Evolutionary conservation across 2,113 vertebrate genomes (phyloP).

Genomic region (Malurus cyaneus): DNA sequence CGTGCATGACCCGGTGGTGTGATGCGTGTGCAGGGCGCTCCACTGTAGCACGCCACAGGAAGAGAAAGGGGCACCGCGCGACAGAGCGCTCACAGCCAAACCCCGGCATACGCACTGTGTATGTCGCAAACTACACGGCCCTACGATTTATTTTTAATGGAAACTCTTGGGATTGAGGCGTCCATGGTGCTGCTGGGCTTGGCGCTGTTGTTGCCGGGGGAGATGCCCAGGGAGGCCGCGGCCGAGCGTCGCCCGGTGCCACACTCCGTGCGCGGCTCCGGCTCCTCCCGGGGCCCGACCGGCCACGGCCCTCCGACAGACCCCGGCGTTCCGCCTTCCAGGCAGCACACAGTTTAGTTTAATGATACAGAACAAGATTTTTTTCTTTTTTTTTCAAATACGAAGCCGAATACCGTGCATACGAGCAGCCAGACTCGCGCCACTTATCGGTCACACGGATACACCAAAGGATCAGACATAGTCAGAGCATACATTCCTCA

Average conservation of each 20-base stretch:
- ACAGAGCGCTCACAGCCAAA: background rate
- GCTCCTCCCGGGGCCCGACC: background rate
- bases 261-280: background rate
- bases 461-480: too few species aligned
- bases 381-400: too few species aligned
- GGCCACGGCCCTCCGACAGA: background rate
- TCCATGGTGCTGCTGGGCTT: accelerated
- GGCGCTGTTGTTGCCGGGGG: accelerated
- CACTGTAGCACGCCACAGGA: background rate
- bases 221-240: background rate
- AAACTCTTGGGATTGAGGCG: background rate
- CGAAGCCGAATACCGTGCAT: too few species aligned
- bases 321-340: background rate
- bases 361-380: background rate
- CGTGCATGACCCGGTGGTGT: background rate
- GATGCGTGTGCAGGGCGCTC: background rate
- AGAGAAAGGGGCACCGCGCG: background rate
- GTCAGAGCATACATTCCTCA: too few species aligned
- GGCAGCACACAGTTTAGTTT: background rate
- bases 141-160: background rate
- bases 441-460: too few species aligned
- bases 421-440: too few species aligned
- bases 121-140: too few species aligned
- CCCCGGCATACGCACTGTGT: background rate
- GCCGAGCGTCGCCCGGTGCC: background rate